Evolutionary conservation across 2,113 vertebrate species (phyloP).

Genomic region (Ahaetulla prasina): DNA sequence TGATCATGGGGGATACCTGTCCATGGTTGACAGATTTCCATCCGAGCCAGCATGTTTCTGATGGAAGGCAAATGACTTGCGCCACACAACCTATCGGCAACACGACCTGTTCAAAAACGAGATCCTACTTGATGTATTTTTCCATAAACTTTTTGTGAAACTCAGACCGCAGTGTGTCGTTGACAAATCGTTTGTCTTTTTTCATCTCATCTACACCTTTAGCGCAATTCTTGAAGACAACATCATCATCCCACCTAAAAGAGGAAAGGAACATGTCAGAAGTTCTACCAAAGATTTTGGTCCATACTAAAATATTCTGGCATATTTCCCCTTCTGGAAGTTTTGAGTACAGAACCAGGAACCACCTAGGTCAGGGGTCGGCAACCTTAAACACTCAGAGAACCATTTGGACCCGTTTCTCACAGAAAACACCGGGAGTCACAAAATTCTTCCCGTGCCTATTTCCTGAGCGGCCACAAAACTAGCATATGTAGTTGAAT

Average conservation of each 20-base stretch:
- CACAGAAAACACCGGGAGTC: too few relatives aligned
- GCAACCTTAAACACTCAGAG: too few relatives aligned
- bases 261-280: neutral
- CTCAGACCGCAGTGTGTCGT: slow-evolving; percentile 92
- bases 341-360: neutral
- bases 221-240: slow-evolving; percentile 98
- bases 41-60: slow-evolving; percentile 9
- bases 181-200: slow-evolving; percentile 95
- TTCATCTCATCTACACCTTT: slow-evolving; percentile 94
- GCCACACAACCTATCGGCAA: slow-evolving; percentile 39
- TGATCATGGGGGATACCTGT: slow-evolving; percentile 30
- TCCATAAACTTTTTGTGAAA: slow-evolving; percentile 95
- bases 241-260: slow-evolving; percentile 97
- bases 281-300: neutral
- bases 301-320: neutral
- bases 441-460: too few relatives aligned
- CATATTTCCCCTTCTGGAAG: neutral
- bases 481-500: too few relatives aligned
- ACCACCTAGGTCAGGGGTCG: too few relatives aligned
- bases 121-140: slow-evolving; percentile 94
- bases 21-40: slow-evolving; percentile 31
- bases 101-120: slow-evolving; percentile 39
- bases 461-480: too few relatives aligned
- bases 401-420: too few relatives aligned
- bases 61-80: neutral